Evolutionary conservation across 2,797 vertebrate genomes (phyloP), one percentile per base, ranked within the genome.

Genomic region (Arnoldichthys spilopterus): DNA sequence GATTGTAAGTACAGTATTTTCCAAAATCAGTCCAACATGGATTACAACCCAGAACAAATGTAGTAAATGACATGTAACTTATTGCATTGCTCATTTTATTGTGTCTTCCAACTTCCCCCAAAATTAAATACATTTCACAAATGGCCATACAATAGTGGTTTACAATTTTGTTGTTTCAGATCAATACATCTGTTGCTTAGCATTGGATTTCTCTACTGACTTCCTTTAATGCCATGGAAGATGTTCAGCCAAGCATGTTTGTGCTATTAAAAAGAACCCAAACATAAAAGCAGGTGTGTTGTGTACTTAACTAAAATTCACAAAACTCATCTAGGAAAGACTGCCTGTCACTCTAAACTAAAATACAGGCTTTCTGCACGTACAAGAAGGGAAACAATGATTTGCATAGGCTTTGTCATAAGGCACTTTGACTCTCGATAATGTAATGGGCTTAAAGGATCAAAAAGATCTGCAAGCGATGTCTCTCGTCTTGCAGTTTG

Each of bases 351-450:
- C 81, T 86, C 88, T 90, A 90, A 84, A 89, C 90, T 91, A 88
- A 83, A 94, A 91, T 90, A n/a, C 54, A 64, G 59, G 70, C 53
- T 54, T 76, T 90, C 92, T 91, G 95, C 94, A 92, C 89, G 91
- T 94, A 89, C 90, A 89, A 94, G 87, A 84, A 89, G 90, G 88
- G 73, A 88, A 82, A 93, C 93, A 86, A 85, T 59, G 68, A 62
- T 90, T 95, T 99, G 96, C 97, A 98, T 98, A 98, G 97, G 94
- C 92, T 87, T 92, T 92, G 90, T 94, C 90, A 87, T 96, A 98
- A 98, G 97, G 97, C 97, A 99, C 97, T 32, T 91, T 43, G 89
- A 90, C 87, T 88, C 92, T 93, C 91, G 80, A 92, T 71, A 81
- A 82, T 85, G 81, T 80, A 88, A 84, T 92, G 79, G 92, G 87